These are phyloP conservation scores for Prostheceraeus crozeri DNA, from an alignment of 2,888 invertebrate genomes.

Conservation along the genomic window DNA sequence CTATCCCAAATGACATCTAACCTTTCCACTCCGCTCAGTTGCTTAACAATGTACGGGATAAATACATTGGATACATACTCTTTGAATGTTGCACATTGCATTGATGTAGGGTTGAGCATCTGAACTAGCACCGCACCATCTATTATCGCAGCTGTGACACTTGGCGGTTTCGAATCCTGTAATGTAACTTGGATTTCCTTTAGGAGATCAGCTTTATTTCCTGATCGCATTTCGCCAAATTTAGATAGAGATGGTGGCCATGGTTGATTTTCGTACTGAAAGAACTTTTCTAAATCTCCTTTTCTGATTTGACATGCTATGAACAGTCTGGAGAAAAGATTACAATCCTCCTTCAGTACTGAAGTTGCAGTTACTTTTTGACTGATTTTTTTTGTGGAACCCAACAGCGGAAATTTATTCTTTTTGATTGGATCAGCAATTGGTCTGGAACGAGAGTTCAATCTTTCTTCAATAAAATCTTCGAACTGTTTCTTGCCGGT, in stretches of 20 bases:
- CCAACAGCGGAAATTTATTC: constrained; percentile 22
- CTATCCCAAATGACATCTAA: constrained; percentile 34
- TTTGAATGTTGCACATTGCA: constrained; percentile 30
- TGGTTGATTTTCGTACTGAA: constrained; percentile 37
- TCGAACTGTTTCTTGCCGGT: constrained; percentile 31
- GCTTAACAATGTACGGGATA: constrained; percentile 17
- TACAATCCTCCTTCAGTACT: constrained; percentile 33
- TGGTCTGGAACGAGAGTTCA: constrained; percentile 24
- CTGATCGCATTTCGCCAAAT: constrained; percentile 19
- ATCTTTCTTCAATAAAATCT: constrained; percentile 29
- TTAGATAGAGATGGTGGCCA: constrained; percentile 36
- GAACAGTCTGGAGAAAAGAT: constrained; percentile 36
- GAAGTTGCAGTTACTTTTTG: constrained; percentile 10
- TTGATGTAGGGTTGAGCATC: constrained; percentile 31
- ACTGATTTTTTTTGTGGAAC: constrained; percentile 20
- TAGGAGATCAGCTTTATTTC: constrained; percentile 35
- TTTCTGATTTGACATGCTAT: constrained; percentile 35
- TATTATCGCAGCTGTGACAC: constrained; percentile 15
- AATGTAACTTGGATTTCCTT: constrained; percentile 8
- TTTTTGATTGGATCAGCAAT: constrained; percentile 31
- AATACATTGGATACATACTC: constrained; percentile 32
- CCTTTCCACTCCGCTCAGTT: constrained; percentile 24
- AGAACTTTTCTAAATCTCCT: constrained; percentile 36
- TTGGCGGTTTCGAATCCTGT: background rate
- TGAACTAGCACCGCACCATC: constrained; percentile 35